These are phyloP conservation scores for Patiria pectinifera DNA, from an alignment of 53 echinoderm and acorn worm species.

Conservation along the genomic window DNA sequence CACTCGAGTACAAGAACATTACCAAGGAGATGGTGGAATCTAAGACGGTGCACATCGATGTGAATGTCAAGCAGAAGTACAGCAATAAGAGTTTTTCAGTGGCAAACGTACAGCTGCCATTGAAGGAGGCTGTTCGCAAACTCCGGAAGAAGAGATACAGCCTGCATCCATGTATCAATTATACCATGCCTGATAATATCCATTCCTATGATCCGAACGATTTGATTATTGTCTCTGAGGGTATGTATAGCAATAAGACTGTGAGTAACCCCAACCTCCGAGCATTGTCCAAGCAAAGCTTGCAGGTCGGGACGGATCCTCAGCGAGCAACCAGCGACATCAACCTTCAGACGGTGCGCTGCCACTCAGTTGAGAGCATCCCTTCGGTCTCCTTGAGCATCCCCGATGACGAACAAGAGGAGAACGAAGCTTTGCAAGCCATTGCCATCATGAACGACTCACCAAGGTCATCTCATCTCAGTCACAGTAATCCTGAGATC, in stretches of 20 bases:
- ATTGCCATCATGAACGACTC: conserved; percentile 71
- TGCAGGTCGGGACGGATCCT: conserved; percentile 50
- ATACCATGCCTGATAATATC: conserved; percentile 89
- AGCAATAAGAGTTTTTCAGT: conserved; percentile 86
- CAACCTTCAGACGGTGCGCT: conserved; percentile 80
- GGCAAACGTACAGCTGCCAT: conserved; percentile 86
- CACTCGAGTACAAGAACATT: conserved; percentile 91
- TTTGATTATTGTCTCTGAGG: conserved; percentile 85
- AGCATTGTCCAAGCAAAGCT: conserved; percentile 59
- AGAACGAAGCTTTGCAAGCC: conserved; percentile 65
- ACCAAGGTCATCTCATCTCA: neutral
- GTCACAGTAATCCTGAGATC: conserved; percentile 66
- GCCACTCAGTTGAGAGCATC: conserved; percentile 88
- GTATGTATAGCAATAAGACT: conserved; percentile 91
- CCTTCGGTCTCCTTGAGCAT: conserved; percentile 68
- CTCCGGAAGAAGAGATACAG: conserved; percentile 80
- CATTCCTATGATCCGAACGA: conserved; percentile 91
- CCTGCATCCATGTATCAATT: conserved; percentile 87
- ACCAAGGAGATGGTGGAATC: conserved; percentile 74
- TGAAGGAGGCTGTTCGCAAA: conserved; percentile 86
- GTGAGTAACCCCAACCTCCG: conserved; percentile 86
- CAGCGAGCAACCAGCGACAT: conserved; percentile 84
- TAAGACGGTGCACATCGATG: conserved; percentile 84
- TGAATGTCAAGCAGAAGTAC: conserved; percentile 88
- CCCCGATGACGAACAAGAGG: conserved; percentile 60